Evolutionary conservation across 1,140 invertebrate genomes (phyloP).

Genomic region (fruit fly (Drosophila melanogaster)): DNA sequence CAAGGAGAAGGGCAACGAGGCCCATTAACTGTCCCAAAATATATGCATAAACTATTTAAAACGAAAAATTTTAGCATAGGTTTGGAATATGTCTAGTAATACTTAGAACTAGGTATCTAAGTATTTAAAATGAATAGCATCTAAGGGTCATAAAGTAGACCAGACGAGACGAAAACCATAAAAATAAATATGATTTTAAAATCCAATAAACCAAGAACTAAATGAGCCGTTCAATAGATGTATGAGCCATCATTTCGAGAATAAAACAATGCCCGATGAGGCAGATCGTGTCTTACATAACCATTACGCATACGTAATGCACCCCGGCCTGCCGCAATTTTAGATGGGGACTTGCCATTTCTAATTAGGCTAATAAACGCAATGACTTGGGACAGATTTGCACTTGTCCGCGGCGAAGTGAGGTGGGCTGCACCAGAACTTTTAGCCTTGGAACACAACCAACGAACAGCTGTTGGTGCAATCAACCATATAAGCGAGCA

Average conservation of each 20-base stretch:
- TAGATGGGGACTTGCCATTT: constrained; percentile 31
- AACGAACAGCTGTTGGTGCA: constrained; percentile 73
- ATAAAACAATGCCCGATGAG: constrained; percentile 1
- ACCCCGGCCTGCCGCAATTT: constrained; percentile 15
- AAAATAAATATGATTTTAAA: constrained; percentile 43
- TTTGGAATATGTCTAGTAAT: constrained; percentile 14
- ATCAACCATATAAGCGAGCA: constrained; percentile 69
- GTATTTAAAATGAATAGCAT: constrained; percentile 32
- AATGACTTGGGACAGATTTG: constrained; percentile 47
- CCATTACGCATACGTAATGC: constrained; percentile 10
- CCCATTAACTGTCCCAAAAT: constrained; percentile 28
- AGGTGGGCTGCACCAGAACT: not conserved
- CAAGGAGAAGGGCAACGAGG: constrained; percentile 33
- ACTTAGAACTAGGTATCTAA: constrained; percentile 22
- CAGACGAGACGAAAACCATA: constrained; percentile 64
- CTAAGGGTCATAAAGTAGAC: constrained; percentile 21
- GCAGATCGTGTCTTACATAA: constrained; percentile 33
- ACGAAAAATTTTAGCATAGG: constrained; percentile 6
- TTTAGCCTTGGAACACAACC: constrained; percentile 29
- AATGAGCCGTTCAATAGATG: constrained; percentile 47
- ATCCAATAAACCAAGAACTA: constrained; percentile 40
- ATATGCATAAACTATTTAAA: constrained; percentile 30
- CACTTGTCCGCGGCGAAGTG: constrained; percentile 55
- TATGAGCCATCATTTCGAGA: constrained; percentile 29
- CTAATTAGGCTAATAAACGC: constrained; percentile 52